Conservation (phyloP, 2,888 invertebrate genomes). For the Ecliptopera silaceata region DNA sequence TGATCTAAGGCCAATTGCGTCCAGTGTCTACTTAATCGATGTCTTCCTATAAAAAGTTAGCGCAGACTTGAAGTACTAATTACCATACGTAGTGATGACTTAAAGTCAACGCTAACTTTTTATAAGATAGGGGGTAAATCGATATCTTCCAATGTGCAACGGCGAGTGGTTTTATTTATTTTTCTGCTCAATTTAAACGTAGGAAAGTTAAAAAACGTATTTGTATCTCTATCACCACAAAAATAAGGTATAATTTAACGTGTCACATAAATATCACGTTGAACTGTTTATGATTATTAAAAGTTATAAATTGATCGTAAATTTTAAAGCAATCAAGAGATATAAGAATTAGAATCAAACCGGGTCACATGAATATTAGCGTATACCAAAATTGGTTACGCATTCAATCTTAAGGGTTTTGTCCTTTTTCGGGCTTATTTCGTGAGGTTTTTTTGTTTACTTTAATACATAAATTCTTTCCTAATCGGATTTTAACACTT, state of each 20-base stretch:
- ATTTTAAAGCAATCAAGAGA: conserved; percentile 23
- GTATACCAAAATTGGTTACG: conserved; percentile 26
- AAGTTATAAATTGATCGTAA: conserved; percentile 23
- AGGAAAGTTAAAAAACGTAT: too few relatives aligned
- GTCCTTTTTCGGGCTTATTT: conserved; percentile 18
- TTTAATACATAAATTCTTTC: background rate
- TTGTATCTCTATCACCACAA: too few relatives aligned
- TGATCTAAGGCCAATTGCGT: too few relatives aligned
- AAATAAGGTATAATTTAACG: background rate
- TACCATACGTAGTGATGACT: too few relatives aligned
- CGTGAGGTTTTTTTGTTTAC: background rate
- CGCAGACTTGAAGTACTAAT: too few relatives aligned
- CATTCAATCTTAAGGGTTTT: conserved; percentile 8
- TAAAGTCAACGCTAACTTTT: too few relatives aligned
- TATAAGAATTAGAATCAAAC: conserved; percentile 1
- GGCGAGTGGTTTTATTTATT: too few relatives aligned
- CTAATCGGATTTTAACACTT: background rate
- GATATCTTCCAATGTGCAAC: too few relatives aligned
- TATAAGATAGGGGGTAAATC: too few relatives aligned
- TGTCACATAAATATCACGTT: conserved; percentile 9
- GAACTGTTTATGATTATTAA: conserved; percentile 30
- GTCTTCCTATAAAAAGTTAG: too few relatives aligned
- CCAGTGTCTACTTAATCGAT: too few relatives aligned
- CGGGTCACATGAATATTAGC: conserved; percentile 16
- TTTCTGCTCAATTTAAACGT: too few relatives aligned